Conservation (phyloP, 2,113 vertebrate genomes). For the Gopherus evgoodei region DNA sequence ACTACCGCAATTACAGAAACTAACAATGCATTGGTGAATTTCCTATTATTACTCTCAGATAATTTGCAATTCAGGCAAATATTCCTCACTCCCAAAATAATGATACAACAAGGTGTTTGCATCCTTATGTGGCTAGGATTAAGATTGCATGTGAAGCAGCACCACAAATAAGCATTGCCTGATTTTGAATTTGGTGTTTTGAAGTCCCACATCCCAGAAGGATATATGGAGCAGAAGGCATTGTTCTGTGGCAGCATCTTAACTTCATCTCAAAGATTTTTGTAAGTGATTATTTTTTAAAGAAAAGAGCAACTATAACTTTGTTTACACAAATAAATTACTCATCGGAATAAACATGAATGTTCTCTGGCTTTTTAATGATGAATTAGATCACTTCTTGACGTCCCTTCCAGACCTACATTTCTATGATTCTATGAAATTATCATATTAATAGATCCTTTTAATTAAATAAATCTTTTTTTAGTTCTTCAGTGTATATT, state of each 20-base stretch:
- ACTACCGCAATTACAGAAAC: background rate
- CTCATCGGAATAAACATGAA: background rate
- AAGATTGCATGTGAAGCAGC: background rate
- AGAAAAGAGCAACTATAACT: background rate
- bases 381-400: background rate
- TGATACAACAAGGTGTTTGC: background rate
- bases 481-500: background rate
- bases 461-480: background rate
- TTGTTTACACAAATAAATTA: background rate
- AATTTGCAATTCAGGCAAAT: background rate
- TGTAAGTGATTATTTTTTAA: background rate
- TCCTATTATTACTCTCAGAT: background rate
- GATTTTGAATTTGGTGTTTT: background rate
- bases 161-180: background rate
- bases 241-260: background rate
- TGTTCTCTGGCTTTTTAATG: background rate
- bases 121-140: background rate
- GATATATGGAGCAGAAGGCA: background rate
- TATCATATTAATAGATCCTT: background rate
- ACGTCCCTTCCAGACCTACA: background rate
- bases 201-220: background rate
- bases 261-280: background rate
- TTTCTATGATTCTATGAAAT: background rate
- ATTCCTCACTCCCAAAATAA: background rate
- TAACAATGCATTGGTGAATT: too few species aligned